A percentile compares a stretch with the other conserved stretches of the same genome.
These are phyloP conservation scores for Sebastes trivittatus DNA, from an alignment of 2,797 vertebrate genomes.

Conservation along the genomic window DNA sequence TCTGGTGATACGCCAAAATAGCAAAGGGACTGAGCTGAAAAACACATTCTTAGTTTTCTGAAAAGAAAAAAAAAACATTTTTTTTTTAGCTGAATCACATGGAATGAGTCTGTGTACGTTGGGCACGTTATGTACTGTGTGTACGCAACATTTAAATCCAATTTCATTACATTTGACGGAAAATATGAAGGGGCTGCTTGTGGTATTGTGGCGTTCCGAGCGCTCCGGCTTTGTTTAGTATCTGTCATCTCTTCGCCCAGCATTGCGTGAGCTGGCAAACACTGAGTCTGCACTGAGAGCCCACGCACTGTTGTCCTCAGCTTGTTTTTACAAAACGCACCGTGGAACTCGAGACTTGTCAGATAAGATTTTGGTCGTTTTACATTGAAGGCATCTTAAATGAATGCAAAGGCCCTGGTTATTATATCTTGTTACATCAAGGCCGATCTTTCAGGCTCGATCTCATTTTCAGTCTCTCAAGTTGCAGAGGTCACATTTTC, in stretches of 20 bases:
- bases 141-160: slow-evolving; percentile 33
- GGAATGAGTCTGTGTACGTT: not conserved
- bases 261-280: slow-evolving; percentile 47
- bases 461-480: not conserved
- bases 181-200: slow-evolving; percentile 57
- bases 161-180: slow-evolving; percentile 54
- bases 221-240: slow-evolving; percentile 43
- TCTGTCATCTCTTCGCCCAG: slow-evolving; percentile 39
- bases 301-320: slow-evolving; percentile 22
- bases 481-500: not conserved
- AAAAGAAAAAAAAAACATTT: not conserved
- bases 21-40: not conserved
- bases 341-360: slow-evolving; percentile 9
- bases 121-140: not conserved
- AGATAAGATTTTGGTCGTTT: slow-evolving; percentile 1
- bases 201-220: slow-evolving; percentile 49
- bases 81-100: slow-evolving; percentile 2
- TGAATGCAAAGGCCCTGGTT: not conserved
- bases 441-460: not conserved
- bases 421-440: not conserved
- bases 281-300: not conserved
- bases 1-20: not conserved
- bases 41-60: not conserved
- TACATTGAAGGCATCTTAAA: not conserved
- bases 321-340: slow-evolving; percentile 38